These are phyloP conservation scores for Oxyruncus cristatus DNA, from an alignment of 2,113 vertebrate species.

Conservation along the genomic window DNA sequence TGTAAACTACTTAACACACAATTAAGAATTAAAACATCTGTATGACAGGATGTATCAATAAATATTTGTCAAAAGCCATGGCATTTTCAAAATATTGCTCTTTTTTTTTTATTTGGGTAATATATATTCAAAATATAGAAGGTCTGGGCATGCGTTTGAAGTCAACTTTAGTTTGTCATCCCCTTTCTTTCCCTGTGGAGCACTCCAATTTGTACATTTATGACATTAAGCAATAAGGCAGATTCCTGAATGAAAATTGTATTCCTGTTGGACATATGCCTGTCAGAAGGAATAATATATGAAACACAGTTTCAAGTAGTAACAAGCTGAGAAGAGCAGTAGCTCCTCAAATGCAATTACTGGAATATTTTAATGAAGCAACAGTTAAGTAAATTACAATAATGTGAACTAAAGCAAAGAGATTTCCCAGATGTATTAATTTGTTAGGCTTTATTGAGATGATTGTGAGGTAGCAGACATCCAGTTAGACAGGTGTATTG, in stretches of 20 bases:
- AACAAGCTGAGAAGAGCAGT: background rate
- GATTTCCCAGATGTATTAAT: background rate
- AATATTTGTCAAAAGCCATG: background rate
- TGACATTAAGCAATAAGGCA: background rate
- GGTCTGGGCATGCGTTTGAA: background rate
- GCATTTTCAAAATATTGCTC: background rate
- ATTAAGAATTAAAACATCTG: background rate
- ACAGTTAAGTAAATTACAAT: background rate
- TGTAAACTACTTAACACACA: background rate
- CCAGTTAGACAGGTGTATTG: background rate
- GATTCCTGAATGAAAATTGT: background rate
- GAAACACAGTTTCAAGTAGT: background rate
- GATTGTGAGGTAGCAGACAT: background rate
- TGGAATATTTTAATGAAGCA: slow-evolving; percentile 4
- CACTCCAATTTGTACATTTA: background rate
- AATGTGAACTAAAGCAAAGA: background rate
- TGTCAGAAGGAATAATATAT: background rate
- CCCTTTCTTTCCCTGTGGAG: background rate
- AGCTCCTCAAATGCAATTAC: background rate
- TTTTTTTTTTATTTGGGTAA: background rate
- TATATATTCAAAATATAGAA: background rate
- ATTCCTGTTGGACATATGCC: background rate
- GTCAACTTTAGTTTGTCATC: background rate
- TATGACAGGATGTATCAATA: background rate
- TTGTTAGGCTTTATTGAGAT: background rate